Percentiles rank a stretch among this genome's conserved stretches.
phyloP scores from a whole-genome alignment of 2,113 vertebrate species.

The Trachemys scripta region DNA sequence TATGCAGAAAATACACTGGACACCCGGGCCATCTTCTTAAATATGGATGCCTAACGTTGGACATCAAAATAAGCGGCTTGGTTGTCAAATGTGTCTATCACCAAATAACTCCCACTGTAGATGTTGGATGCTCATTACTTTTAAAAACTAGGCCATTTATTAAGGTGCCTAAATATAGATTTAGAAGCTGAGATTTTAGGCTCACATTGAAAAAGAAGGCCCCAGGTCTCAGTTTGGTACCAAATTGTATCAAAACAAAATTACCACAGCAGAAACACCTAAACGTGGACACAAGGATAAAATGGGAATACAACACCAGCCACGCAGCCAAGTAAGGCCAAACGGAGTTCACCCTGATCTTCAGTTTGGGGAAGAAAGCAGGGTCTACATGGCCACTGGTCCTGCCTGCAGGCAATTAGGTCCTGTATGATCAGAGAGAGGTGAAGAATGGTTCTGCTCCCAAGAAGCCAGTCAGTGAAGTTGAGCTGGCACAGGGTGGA shows the following conservation, averaged over 20 bases:
- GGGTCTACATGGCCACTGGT: accelerated
- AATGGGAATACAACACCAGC: background rate
- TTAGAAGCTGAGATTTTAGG: background rate
- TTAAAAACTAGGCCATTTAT: background rate
- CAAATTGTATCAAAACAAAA: background rate
- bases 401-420: background rate
- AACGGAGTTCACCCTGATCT: background rate
- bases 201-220: background rate
- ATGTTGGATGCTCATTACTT: accelerated
- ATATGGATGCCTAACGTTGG: background rate
- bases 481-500: background rate
- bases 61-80: background rate
- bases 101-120: background rate
- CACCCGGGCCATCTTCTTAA: background rate
- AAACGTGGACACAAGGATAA: accelerated
- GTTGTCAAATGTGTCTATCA: background rate
- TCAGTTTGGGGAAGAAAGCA: accelerated
- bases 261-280: background rate
- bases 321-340: accelerated
- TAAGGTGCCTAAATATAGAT: background rate
- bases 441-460: background rate
- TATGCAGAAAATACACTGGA: background rate
- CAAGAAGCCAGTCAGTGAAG: background rate
- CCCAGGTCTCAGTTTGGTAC: background rate
- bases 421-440: background rate